Evolutionary conservation across 2,888 invertebrate genomes (phyloP), one percentile per base, ranked within the genome.

Genomic region (Lasiommata megera): DNA sequence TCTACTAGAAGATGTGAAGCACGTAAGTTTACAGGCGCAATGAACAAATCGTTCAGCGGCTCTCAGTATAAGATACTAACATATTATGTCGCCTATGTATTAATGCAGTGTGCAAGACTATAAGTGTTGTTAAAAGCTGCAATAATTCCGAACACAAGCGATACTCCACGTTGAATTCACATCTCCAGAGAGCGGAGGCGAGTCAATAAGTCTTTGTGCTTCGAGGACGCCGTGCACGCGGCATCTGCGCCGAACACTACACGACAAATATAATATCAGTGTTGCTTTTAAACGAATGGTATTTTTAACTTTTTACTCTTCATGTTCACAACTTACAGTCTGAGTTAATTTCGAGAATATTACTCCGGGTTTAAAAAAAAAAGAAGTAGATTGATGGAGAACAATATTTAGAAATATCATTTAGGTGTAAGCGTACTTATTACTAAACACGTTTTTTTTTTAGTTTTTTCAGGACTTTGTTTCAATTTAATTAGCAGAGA

Each of bases 61-160:
- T 40, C 40, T 40, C 9, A 17, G 14, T 1, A 34, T 34, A 23
- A 23, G 23, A 5, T 23, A 23, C 23, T 23, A 23, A 23, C n/a
- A 34, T 34, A 8, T 17, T 3, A 3, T 9, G 9, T 17, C 17
- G 41, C 18, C 18, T n/a, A 31, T 46, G 14, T 46, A 16, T 17
- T 34, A 8, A 17, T 34, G 14, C 11, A 16, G 17, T 51, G 28
- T 11, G 38, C 38, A 28, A 11, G 40, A 51, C 28, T 28, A 12
- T 28, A 6, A 51, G 44, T 44, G 44, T 28, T 54, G 23, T 54
- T 54, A 37, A 54, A 54, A 43, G 54, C 54, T 54, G 28, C 54
- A 54, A 44, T 54, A 54, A 54, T 44, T 36, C 28, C 23, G 36
- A 44, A 43, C 41, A 31, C 41, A 44, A 44, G 43, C 38, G 51